Evolutionary conservation across 2,113 vertebrate species (phyloP), one percentile per base, ranked within the genome.

Genomic region (Hippocampus barbouri): DNA sequence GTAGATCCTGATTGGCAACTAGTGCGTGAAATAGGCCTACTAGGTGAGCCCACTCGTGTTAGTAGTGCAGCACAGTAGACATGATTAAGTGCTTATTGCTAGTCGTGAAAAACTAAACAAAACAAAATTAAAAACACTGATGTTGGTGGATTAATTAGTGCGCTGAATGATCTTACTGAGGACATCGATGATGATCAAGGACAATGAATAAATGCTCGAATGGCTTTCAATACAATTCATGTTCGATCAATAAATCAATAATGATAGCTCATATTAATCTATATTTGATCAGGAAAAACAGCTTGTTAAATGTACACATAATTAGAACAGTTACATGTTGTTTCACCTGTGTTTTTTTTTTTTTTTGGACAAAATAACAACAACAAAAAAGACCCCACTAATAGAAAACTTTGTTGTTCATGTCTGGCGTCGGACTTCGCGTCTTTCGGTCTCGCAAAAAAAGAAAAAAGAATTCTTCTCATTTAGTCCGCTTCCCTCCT

Each of bases 211-310:
- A 61, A 34, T 61, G 59, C 59, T 34, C 27, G 1, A 34, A 34
- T 2, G 14, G 5, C 59, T 60, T 60, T 60, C 57, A 14, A 30
- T 30, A 16, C 25, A 40, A 69, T 56, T 54, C 65, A 43, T 60
- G 67, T 76, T 79, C 79, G 69, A 71, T 71, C 47, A 82, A 82
- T 66, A 80, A 84, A 79, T 63, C 70, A 74, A 76, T 80, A 73
- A 66, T 77, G 70, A 79, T 67, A 75, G 79, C 78, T 86, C 86
- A 82, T 81, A 85, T 86, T 78, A 83, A 86, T 82, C 75, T 80
- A 77, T 70, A 77, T 78, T 80, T 85, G 65, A 74, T 80, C 80
- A 82, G 83, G 27, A 27, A 61, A 72, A 66, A 53, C 65, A 70
- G 47, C 68, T 49, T 73, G 68, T 86, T 82, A 85, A 80, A 85